Evolutionary conservation across 2,888 invertebrate species (phyloP).

Genomic region (Cantharis rufa): DNA sequence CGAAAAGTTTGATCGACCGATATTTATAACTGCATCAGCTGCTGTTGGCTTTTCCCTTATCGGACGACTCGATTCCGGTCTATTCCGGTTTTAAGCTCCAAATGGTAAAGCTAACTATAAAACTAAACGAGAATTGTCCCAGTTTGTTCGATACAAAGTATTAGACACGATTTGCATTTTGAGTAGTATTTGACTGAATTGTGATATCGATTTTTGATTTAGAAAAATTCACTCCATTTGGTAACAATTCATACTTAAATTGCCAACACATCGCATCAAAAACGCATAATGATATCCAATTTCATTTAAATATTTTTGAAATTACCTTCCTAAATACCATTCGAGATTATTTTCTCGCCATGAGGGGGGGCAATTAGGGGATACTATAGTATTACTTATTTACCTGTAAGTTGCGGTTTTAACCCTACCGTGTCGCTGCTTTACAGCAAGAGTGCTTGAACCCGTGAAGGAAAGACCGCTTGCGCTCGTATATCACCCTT

Average conservation of each 20-base stretch:
- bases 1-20: background rate
- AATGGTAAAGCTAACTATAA: background rate
- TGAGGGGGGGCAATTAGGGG: too few species aligned
- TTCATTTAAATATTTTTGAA: background rate
- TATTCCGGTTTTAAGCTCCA: background rate
- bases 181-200: background rate
- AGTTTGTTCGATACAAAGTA: background rate
- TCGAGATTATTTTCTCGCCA: background rate
- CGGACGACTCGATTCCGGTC: background rate
- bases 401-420: background rate
- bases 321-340: background rate
- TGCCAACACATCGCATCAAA: background rate
- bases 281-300: background rate
- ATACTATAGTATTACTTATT: too few species aligned
- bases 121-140: background rate
- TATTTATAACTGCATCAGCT: background rate
- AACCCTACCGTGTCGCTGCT: background rate
- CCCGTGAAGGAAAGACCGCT: background rate
- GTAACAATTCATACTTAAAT: background rate
- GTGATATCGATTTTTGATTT: background rate
- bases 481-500: background rate
- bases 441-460: background rate
- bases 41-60: background rate
- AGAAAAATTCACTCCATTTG: background rate
- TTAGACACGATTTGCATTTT: background rate